Percentiles rank a stretch among this genome's conserved stretches.
phyloP scores from a whole-genome alignment of 2,797 vertebrate species.

The Aotus griseimembra region DNA sequence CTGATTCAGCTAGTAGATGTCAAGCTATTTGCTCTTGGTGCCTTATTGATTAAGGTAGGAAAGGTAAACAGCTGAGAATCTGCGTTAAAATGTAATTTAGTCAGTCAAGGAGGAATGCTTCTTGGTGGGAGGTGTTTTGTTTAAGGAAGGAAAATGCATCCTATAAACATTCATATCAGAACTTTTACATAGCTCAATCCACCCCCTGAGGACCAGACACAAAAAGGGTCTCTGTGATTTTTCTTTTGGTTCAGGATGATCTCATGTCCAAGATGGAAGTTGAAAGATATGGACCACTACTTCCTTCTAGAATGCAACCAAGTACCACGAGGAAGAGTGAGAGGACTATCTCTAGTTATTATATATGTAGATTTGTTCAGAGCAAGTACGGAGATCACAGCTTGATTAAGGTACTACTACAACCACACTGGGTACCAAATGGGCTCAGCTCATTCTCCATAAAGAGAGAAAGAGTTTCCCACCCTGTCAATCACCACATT shows the following conservation, averaged over 20 bases:
- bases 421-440: not conserved
- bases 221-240: not conserved
- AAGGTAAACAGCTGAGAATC: constrained; percentile 72
- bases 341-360: not conserved
- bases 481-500: not conserved
- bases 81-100: constrained; percentile 75
- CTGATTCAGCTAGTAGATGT: constrained; percentile 63
- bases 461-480: not conserved
- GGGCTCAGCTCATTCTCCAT: not conserved
- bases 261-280: not conserved
- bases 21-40: constrained; percentile 61
- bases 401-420: not conserved
- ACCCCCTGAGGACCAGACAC: not conserved
- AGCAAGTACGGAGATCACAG: not conserved
- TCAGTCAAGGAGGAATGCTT: constrained; percentile 66
- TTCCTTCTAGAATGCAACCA: not conserved
- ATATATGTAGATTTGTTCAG: not conserved
- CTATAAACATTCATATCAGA: constrained; percentile 41
- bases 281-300: fast-evolving
- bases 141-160: not conserved
- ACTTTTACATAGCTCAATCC: not conserved
- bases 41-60: constrained; percentile 68
- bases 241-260: not conserved
- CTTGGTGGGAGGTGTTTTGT: not conserved
- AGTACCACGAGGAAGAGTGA: not conserved